Conservation (phyloP, 2,797 vertebrate genomes). For the Siniperca obscura region DNA sequence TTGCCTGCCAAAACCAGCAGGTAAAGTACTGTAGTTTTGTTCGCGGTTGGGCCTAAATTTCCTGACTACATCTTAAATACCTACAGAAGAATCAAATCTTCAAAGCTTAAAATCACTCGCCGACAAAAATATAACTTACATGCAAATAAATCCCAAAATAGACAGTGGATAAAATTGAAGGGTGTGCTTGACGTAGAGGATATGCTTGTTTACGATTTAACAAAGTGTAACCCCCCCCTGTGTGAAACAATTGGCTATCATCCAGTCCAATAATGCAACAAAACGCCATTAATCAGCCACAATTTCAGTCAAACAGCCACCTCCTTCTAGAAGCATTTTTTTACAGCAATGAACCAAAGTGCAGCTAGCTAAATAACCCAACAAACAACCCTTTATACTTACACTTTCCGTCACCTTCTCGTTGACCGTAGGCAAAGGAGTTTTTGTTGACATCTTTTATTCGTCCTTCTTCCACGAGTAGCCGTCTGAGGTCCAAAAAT, state of each 20-base stretch:
- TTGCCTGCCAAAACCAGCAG: slow-evolving; percentile 74
- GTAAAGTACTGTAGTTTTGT: slow-evolving; percentile 75
- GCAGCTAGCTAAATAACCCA: background rate
- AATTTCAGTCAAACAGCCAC: background rate
- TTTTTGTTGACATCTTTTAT: slow-evolving; percentile 94
- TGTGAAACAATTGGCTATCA: slow-evolving; percentile 38
- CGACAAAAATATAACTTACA: background rate
- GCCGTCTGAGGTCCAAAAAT: slow-evolving; percentile 31
- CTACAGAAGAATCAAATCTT: background rate
- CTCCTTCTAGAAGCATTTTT: too few species aligned
- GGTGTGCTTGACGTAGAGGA: slow-evolving; percentile 44
- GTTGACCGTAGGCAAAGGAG: slow-evolving; percentile 94
- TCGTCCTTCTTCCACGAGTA: slow-evolving; percentile 28
- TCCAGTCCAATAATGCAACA: background rate
- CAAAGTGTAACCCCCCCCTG: slow-evolving; percentile 26
- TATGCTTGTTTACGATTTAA: slow-evolving; percentile 68
- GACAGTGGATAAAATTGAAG: background rate
- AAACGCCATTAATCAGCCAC: background rate
- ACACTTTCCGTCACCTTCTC: slow-evolving; percentile 95
- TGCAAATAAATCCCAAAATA: background rate
- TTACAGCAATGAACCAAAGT: background rate
- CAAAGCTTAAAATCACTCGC: background rate
- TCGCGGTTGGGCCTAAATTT: slow-evolving; percentile 66
- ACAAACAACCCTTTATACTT: slow-evolving; percentile 78
- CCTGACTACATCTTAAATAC: slow-evolving; percentile 21